These are phyloP conservation scores for Eugnorisma glareosa DNA, from an alignment of 2,888 invertebrate species.

Conservation along the genomic window DNA sequence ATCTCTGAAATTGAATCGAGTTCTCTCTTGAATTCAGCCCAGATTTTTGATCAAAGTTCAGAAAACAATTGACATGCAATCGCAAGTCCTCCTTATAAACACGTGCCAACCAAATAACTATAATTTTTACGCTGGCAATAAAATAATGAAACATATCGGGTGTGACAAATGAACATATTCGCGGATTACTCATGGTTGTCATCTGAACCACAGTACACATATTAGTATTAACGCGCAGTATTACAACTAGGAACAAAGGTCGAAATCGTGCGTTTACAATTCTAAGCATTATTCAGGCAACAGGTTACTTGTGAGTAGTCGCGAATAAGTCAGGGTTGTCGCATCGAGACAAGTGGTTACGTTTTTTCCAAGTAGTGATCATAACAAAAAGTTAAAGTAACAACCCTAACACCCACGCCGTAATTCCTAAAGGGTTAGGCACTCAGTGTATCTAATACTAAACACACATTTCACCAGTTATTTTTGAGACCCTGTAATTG, in stretches of 20 bases:
- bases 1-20: neutral
- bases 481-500: no score
- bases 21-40: neutral
- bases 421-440: neutral
- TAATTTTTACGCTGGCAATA: conserved; percentile 30
- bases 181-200: conserved; percentile 57
- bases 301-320: neutral
- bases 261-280: neutral
- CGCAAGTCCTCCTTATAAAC: neutral
- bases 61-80: neutral
- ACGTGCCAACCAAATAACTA: neutral
- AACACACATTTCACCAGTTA: neutral
- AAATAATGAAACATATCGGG: conserved; percentile 37
- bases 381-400: neutral
- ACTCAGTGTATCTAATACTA: neutral
- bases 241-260: neutral
- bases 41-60: neutral
- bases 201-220: conserved; percentile 1
- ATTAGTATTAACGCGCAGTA: neutral
- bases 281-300: neutral
- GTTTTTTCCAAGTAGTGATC: neutral
- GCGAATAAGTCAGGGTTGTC: neutral
- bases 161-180: conserved; percentile 64
- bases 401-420: neutral
- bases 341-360: neutral